These are phyloP conservation scores for Datnioides undecimradiatus DNA, from an alignment of 2,113 vertebrate genomes.

Conservation along the genomic window DNA sequence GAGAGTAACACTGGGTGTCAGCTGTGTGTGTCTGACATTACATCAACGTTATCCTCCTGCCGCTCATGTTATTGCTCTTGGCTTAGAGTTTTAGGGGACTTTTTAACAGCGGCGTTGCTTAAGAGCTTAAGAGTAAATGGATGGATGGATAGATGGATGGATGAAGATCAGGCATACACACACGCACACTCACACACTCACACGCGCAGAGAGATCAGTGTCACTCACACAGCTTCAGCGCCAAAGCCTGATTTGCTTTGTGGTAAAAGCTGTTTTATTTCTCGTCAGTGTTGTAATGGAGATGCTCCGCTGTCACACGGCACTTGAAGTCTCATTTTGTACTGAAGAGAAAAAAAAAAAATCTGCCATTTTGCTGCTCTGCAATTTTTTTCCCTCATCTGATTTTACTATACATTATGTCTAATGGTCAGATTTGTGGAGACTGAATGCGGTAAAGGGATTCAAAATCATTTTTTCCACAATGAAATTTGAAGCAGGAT, in stretches of 20 bases:
- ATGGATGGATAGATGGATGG: slow-evolving; percentile 78
- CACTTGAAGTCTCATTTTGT: slow-evolving; percentile 63
- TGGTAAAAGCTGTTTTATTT: slow-evolving; percentile 80
- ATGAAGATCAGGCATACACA: slow-evolving; percentile 66
- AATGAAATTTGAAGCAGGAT: neutral
- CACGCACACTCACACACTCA: slow-evolving; percentile 35
- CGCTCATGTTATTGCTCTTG: slow-evolving; percentile 82
- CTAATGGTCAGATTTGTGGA: neutral
- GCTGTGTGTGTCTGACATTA: slow-evolving; percentile 80
- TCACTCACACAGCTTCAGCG: slow-evolving; percentile 73
- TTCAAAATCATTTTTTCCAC: neutral
- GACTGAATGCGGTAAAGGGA: neutral
- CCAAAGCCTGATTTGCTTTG: slow-evolving; percentile 81
- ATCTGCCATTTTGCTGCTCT: slow-evolving; percentile 41
- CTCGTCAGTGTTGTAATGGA: slow-evolving; percentile 78
- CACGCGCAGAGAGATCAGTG: slow-evolving; percentile 75
- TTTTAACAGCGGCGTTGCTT: slow-evolving; percentile 81
- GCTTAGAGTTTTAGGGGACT: slow-evolving; percentile 83
- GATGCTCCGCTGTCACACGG: slow-evolving; percentile 64
- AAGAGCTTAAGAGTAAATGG: slow-evolving; percentile 84
- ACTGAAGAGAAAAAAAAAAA: slow-evolving; percentile 17
- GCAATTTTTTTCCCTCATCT: slow-evolving; percentile 18
- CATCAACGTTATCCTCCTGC: slow-evolving; percentile 82
- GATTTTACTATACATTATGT: neutral
- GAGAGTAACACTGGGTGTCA: slow-evolving; percentile 80